Percentiles rank a stretch among this genome's conserved stretches.
Conservation (phyloP, 1,140 invertebrate genomes). For the Atta colombica region DNA sequence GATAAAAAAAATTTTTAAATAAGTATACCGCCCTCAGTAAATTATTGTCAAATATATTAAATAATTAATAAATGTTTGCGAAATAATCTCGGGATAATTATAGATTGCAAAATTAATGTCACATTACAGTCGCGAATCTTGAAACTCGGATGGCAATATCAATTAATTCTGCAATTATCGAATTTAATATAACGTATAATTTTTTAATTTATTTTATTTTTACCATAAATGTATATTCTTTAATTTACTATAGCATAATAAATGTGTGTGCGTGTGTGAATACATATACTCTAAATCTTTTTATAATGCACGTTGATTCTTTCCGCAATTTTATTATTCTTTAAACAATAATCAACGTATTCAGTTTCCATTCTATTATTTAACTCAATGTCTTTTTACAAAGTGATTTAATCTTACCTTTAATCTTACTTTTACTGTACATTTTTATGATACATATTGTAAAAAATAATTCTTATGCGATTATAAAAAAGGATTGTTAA, state of each 20-base stretch:
- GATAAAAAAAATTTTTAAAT: not conserved
- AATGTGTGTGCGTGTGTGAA: not conserved
- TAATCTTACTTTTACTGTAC: conserved; percentile 45
- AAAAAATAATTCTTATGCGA: conserved; percentile 40
- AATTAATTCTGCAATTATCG: not conserved
- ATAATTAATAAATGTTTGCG: not conserved
- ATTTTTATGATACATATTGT: conserved; percentile 50
- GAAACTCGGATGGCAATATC: not conserved
- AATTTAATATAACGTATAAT: not conserved
- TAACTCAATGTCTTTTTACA: conserved; percentile 36
- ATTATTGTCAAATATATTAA: not conserved
- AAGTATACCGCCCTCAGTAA: too few species aligned
- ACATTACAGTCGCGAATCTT: not conserved
- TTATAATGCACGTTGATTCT: not conserved
- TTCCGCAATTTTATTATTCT: not conserved
- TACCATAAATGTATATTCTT: not conserved
- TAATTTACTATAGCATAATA: not conserved
- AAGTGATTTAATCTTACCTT: conserved; percentile 35
- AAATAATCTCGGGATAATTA: not conserved
- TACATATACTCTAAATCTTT: not conserved
- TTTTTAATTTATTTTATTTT: not conserved
- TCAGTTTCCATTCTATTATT: conserved; percentile 6
- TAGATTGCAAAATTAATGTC: not conserved
- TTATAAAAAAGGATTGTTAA: conserved; percentile 29
- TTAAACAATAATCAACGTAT: conserved; percentile 8